phyloP scores from a whole-genome alignment of 1,140 invertebrate species.

The Choristoneura fumiferana region DNA sequence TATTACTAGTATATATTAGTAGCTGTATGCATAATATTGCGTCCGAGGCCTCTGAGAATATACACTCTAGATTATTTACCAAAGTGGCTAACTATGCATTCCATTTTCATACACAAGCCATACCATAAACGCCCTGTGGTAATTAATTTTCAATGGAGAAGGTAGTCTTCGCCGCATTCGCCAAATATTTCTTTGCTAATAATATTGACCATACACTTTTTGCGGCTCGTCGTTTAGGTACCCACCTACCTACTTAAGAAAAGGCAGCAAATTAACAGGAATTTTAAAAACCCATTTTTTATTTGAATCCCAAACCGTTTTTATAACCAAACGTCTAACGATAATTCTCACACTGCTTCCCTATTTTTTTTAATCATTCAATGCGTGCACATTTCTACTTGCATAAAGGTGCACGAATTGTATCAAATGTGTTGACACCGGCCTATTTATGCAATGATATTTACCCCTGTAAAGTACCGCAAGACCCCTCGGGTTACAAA shows the following conservation, averaged over 20 bases:
- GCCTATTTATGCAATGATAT: conserved; percentile 16
- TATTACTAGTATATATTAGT: no score
- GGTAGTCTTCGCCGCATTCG: no score
- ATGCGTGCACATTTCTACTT: no score
- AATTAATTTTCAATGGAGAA: no score
- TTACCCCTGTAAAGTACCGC: not conserved
- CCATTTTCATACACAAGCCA: no score
- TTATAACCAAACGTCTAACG: not conserved
- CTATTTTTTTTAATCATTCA: not conserved
- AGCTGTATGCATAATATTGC: no score
- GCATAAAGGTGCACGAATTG: conserved; percentile 12
- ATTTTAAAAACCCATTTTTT: conserved; percentile 8
- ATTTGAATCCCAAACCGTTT: not conserved
- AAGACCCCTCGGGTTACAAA: conserved; percentile 6
- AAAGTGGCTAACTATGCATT: no score
- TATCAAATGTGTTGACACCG: conserved; percentile 9
- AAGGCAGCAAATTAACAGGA: conserved; percentile 2
- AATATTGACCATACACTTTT: conserved; percentile 4
- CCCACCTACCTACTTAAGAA: not conserved
- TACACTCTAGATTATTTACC: no score
- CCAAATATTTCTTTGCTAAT: not conserved
- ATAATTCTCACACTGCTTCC: conserved; percentile 10
- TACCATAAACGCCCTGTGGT: no score
- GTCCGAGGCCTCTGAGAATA: no score
- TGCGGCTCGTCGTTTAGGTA: not conserved